Evolutionary conservation across 2,888 invertebrate species (phyloP).

Genomic region (Aleiodes alternator): DNA sequence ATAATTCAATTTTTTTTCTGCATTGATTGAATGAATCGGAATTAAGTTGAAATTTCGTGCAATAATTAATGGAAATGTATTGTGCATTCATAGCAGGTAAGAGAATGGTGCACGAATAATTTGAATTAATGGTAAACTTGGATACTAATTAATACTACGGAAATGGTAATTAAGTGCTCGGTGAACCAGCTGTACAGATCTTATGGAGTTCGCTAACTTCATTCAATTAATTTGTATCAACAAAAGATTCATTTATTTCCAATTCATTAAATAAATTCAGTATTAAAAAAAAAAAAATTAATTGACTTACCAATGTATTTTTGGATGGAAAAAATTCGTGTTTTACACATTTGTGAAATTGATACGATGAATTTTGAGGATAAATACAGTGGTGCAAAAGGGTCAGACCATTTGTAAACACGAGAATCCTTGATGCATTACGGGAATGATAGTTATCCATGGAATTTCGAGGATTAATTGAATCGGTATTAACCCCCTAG

Average conservation of each 20-base stretch:
- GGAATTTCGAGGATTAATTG: slow-evolving; percentile 55
- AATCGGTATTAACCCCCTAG: slow-evolving; percentile 53
- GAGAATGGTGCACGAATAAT: slow-evolving; percentile 1
- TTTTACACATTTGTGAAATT: not conserved
- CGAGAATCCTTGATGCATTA: slow-evolving; percentile 50
- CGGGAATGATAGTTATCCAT: slow-evolving; percentile 49
- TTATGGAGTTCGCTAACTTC: not conserved
- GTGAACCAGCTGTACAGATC: slow-evolving; percentile 24
- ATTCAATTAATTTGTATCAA: slow-evolving; percentile 10
- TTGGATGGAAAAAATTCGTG: not conserved
- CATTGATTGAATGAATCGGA: not conserved
- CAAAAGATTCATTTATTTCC: not conserved
- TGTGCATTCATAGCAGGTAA: not conserved
- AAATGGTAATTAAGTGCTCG: slow-evolving; percentile 27
- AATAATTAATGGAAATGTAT: slow-evolving; percentile 15
- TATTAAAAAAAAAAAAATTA: not conserved
- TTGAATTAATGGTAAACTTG: slow-evolving; percentile 21
- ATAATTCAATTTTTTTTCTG: too few species aligned
- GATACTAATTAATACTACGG: slow-evolving; percentile 21
- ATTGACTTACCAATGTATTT: too few species aligned
- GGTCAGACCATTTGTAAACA: slow-evolving; percentile 8
- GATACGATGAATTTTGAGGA: slow-evolving; percentile 8
- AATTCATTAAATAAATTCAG: not conserved
- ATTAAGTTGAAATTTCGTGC: not conserved
- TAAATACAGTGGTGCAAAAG: slow-evolving; percentile 6